Base-by-base conservation (phyloP, 2,797 vertebrate genomes). In the Borostomias antarcticus region DNA sequence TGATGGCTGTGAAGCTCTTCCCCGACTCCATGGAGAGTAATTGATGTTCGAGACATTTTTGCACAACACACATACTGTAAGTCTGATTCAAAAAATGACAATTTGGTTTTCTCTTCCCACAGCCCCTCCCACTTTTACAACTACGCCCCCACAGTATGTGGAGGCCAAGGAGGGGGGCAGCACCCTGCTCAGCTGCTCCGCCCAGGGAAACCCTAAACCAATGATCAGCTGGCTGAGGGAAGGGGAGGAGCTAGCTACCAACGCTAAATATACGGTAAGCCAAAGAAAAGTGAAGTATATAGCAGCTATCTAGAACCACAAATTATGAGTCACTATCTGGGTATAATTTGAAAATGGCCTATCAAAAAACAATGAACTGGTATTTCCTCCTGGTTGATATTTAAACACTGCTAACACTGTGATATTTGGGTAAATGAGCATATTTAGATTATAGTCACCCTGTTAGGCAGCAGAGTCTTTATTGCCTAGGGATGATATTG, bases 121-220 rank as follows among this genome's bases (percentile, higher is more conserved):
- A 99, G 98, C 98, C 76, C 98, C 98, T 72, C 98, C 96, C 60
- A 96, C 95, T 69, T 98, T 98, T 89, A 96, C 94, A 70, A 93
- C 96, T 70, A 98, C 96, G 10, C 96, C 98, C 1, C 95, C 96
- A 3, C 96, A 98, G 81, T 98, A 98, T 84, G 95, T 99, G 75
- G 97, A 98, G 88, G 97, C 95, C 0, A 98, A 98, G 86, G 98
- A 98, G 85, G 96, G 96, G 43, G 93, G 96, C 83, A 97, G 93
- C 62, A 86, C 96, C 77, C 93, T 92, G 79, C 89, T 99, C 78
- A 97, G 93, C 83, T 99, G 98, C 89, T 95, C 94, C 75, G 97
- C 98, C 65, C 95, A 96, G n/a, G 98, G 97, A 84, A 98, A 98
- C 88, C 98, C 98, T 70, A 98, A 98, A 87, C 97, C 98, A 66